These are phyloP conservation scores for Beris morrisii DNA, from an alignment of 2,888 invertebrate genomes.

Conservation along the genomic window DNA sequence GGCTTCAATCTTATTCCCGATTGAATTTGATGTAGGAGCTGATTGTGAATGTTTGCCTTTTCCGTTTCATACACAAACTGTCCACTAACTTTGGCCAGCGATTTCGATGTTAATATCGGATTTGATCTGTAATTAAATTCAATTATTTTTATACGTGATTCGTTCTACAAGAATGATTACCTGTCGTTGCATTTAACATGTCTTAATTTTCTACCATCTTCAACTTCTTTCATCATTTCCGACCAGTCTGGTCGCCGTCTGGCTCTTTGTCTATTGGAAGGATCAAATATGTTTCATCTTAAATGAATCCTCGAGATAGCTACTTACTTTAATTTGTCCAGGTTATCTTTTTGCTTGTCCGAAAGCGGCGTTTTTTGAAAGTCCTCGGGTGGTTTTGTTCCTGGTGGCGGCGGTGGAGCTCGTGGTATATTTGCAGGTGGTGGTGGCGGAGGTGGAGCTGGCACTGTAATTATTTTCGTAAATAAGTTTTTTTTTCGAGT, in stretches of 20 bases:
- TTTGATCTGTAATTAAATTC: slow-evolving; percentile 57
- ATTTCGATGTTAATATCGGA: slow-evolving; percentile 62
- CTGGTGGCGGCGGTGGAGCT: slow-evolving; percentile 74
- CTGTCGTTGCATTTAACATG: slow-evolving; percentile 86
- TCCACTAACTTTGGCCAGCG: slow-evolving; percentile 69
- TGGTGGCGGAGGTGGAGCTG: slow-evolving; percentile 53
- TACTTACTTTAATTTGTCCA: slow-evolving; percentile 69
- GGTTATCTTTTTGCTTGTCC: slow-evolving; percentile 63
- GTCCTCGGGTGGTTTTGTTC: slow-evolving; percentile 63
- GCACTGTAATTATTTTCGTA: slow-evolving; percentile 45
- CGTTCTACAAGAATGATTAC: slow-evolving; percentile 46
- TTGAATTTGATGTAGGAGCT: slow-evolving; percentile 79
- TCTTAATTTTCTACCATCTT: slow-evolving; percentile 73
- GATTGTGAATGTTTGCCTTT: slow-evolving; percentile 77
- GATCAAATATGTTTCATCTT: slow-evolving; percentile 2
- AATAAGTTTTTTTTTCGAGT: neutral
- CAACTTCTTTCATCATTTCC: slow-evolving; percentile 90
- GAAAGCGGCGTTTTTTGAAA: slow-evolving; percentile 64
- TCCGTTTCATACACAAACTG: slow-evolving; percentile 89
- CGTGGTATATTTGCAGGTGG: slow-evolving; percentile 57
- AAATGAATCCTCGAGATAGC: slow-evolving; percentile 18
- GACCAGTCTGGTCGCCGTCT: slow-evolving; percentile 86
- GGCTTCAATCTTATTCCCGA: slow-evolving; percentile 74
- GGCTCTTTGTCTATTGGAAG: slow-evolving; percentile 63
- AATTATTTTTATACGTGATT: too few species aligned